A percentile compares a stretch with the other conserved stretches of the same genome.
phyloP scores from a whole-genome alignment of 2,888 invertebrate genomes.

The Melanostoma mellinum region DNA sequence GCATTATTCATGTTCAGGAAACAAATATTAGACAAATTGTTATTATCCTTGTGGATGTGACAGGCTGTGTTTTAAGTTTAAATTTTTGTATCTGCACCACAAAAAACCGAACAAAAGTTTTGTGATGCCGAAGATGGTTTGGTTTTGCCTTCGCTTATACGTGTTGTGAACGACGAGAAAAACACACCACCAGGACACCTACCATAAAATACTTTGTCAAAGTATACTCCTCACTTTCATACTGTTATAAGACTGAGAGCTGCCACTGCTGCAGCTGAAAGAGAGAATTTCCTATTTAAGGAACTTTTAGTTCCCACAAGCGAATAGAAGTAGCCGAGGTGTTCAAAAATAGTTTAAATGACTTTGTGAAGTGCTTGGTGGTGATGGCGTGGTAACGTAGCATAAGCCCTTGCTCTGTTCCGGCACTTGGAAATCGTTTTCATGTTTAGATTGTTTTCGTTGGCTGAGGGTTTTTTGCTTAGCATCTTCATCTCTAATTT shows the following conservation, averaged over 20 bases:
- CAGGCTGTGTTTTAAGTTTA: constrained; percentile 27
- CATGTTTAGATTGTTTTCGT: constrained; percentile 54
- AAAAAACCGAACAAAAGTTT: background rate
- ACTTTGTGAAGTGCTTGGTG: constrained; percentile 59
- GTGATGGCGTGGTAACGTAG: constrained; percentile 35
- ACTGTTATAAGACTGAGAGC: constrained; percentile 7
- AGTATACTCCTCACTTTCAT: constrained; percentile 7
- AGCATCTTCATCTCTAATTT: background rate
- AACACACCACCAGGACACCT: constrained; percentile 13
- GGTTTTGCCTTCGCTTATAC: constrained; percentile 29
- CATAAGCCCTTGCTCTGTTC: constrained; percentile 5
- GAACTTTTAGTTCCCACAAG: constrained; percentile 55
- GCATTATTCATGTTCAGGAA: constrained; percentile 42
- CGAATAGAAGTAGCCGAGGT: constrained; percentile 64
- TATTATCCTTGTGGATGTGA: constrained; percentile 33
- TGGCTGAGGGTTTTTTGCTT: background rate
- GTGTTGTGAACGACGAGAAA: constrained; percentile 2
- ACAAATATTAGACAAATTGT: constrained; percentile 47
- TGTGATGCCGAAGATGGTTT: constrained; percentile 44
- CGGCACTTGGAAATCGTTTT: constrained; percentile 61
- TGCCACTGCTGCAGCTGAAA: background rate
- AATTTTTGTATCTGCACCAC: background rate
- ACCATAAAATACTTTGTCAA: constrained; percentile 43
- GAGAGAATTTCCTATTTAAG: constrained; percentile 34
- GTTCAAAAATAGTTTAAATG: constrained; percentile 69